Evolutionary conservation across 1,140 invertebrate species (phyloP).

Genomic region (Nasonia vitripennis): DNA sequence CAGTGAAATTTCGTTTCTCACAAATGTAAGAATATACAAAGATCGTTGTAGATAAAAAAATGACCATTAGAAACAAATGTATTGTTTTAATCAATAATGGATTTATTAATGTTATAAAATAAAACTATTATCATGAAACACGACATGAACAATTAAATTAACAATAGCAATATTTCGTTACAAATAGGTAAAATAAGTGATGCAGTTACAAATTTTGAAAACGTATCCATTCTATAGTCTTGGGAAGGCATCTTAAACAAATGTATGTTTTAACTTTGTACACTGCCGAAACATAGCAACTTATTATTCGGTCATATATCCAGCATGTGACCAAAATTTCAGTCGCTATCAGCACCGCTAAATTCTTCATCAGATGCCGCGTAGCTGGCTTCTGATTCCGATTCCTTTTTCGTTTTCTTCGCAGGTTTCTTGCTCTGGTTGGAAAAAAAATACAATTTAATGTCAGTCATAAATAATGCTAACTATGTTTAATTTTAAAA

Average conservation of each 20-base stretch:
- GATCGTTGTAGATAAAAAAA: background rate
- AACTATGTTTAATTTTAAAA: background rate
- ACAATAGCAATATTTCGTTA: slow-evolving; percentile 33
- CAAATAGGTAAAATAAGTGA: slow-evolving; percentile 22
- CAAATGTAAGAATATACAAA: background rate
- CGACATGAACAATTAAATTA: slow-evolving; percentile 42
- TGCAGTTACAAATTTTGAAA: slow-evolving; percentile 16
- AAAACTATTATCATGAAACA: slow-evolving; percentile 38
- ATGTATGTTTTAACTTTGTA: slow-evolving; percentile 38
- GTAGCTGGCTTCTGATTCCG: slow-evolving; percentile 68
- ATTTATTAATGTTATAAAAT: slow-evolving; percentile 40
- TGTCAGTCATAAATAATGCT: too few relatives aligned
- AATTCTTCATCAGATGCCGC: slow-evolving; percentile 69
- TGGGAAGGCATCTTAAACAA: slow-evolving; percentile 16
- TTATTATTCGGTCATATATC: slow-evolving; percentile 2
- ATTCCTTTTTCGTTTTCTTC: slow-evolving; percentile 60
- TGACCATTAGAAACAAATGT: slow-evolving; percentile 10
- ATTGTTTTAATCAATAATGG: slow-evolving; percentile 27
- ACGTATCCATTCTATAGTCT: background rate
- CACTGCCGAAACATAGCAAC: background rate
- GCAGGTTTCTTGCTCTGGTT: slow-evolving; percentile 54
- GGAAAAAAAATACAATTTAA: background rate
- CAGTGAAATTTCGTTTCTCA: background rate
- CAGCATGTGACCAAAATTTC: slow-evolving; percentile 48
- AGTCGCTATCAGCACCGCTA: slow-evolving; percentile 72